phyloP scores from a whole-genome alignment of 2,888 invertebrate genomes.

The Fragum whitleyi region DNA sequence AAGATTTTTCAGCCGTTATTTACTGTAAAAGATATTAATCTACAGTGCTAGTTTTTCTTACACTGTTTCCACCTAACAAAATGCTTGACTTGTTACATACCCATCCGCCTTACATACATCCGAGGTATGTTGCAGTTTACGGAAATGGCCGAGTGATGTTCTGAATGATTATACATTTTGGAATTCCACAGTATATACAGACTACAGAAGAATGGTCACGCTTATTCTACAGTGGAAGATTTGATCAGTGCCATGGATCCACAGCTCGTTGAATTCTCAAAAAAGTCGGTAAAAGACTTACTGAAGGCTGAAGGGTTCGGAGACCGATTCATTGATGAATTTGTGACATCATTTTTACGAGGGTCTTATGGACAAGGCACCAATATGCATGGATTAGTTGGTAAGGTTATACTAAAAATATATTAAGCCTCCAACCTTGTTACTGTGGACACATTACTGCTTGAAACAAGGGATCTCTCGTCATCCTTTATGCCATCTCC shows the following conservation, averaged over 20 bases:
- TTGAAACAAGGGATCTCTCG: too few species aligned
- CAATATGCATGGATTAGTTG: slow-evolving; percentile 87
- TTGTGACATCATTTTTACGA: slow-evolving; percentile 87
- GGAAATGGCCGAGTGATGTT: too few species aligned
- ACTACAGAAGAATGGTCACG: slow-evolving; percentile 86
- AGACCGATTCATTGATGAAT: slow-evolving; percentile 87
- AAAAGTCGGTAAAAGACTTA: slow-evolving; percentile 71
- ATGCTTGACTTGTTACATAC: too few species aligned
- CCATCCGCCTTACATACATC: too few species aligned
- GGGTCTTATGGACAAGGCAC: slow-evolving; percentile 89
- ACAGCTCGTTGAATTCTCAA: slow-evolving; percentile 86
- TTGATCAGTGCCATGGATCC: slow-evolving; percentile 87
- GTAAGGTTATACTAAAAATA: slow-evolving; percentile 82
- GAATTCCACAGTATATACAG: slow-evolving; percentile 87
- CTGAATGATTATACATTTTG: too few species aligned
- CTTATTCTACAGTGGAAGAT: slow-evolving; percentile 87
- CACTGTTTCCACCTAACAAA: too few species aligned
- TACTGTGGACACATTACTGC: neutral
- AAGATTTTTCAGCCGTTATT: too few species aligned
- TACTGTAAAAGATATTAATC: too few species aligned
- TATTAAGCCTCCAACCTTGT: neutral
- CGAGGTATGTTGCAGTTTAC: too few species aligned
- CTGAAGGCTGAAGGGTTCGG: slow-evolving; percentile 86
- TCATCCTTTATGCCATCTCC: too few species aligned
- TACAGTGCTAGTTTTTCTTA: too few species aligned